These are phyloP conservation scores for Anneissia japonica DNA, from an alignment of 35 echinoderm and acorn worm species.

Conservation along the genomic window DNA sequence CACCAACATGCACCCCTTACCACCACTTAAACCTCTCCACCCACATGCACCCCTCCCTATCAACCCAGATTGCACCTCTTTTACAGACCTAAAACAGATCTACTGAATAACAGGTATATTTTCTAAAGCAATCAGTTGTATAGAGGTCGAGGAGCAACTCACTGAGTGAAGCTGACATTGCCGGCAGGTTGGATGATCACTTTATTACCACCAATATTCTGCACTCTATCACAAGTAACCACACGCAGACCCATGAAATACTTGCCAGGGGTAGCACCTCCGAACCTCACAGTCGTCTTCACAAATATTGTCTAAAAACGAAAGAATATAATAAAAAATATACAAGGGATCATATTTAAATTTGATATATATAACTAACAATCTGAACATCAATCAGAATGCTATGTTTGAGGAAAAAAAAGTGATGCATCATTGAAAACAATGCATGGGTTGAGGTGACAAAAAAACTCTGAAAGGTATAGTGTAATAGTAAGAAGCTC, in stretches of 20 bases:
- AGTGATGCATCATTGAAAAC: background rate
- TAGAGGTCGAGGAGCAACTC: no score
- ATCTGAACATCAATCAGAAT: background rate
- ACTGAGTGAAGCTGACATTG: conserved; percentile 73
- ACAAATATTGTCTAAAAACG: conserved; percentile 74
- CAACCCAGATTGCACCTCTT: no score
- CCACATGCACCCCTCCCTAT: no score
- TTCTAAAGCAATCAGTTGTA: no score
- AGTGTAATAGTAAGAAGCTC: no score
- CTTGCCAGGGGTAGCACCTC: conserved; percentile 91
- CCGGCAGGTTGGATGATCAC: conserved; percentile 64
- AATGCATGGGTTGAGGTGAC: background rate
- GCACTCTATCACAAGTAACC: conserved; percentile 77
- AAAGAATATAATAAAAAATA: background rate
- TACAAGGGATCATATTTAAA: background rate
- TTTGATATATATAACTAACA: background rate
- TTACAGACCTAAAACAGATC: no score
- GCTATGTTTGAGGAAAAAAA: background rate
- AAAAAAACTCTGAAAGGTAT: no score
- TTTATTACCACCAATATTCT: conserved; percentile 43
- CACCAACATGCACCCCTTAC: background rate
- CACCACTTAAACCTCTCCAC: no score
- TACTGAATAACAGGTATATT: no score
- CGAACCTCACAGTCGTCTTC: conserved; percentile 49
- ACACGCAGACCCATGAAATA: conserved; percentile 71